Base-by-base conservation (phyloP, 2,113 vertebrate genomes). In the Aegithalos caudatus region DNA sequence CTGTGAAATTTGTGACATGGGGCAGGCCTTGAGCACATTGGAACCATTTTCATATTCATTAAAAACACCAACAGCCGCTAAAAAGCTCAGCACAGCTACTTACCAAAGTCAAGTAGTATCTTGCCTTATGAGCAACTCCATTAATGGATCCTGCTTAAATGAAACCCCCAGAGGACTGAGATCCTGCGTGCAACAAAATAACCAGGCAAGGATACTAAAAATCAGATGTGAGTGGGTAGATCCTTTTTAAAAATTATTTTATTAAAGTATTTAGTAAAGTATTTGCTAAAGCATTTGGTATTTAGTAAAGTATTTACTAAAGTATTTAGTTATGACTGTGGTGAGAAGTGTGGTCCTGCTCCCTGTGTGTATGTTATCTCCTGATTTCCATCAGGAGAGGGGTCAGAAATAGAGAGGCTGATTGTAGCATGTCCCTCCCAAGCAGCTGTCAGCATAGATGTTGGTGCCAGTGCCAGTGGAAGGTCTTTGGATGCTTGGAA, bases 41-140 rank as follows among this genome's bases (percentile, higher is more conserved):
- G 95, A 96, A 94, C 48, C 14, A 5, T 90, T 97, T 90, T 84
- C 69, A 42, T 45, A 28, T 25, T 96, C 80, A 91, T 96, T 94
- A 93, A 97, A 94, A 86, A 38, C 56, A 73, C 58, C 6, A 45
- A 67, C 94, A 90, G 80, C 60, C 90, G 82, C 80, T 86, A 73
- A 61, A 81, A 87, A 90, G 57, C 87, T 91, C 94, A 91, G 74
- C 88, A 77, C 15, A 92, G 64, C 64, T 94, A 88, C 85, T 95
- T 80, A 88, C 73, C 28, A 19, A 88, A 96, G 80, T 96, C 92
- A 95, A 96, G 94, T 93, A 96, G 72, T n/a, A 48, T 95, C 94
- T 95, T 97, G 95, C 76, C 94, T 94, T 91, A 61, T 37, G 76
- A 94, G 72, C 86, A 96, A 44, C 3, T 19, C 67, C 60, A 38